phyloP scores from a whole-genome alignment of 2,113 vertebrate genomes.

The Silurus glanis region DNA sequence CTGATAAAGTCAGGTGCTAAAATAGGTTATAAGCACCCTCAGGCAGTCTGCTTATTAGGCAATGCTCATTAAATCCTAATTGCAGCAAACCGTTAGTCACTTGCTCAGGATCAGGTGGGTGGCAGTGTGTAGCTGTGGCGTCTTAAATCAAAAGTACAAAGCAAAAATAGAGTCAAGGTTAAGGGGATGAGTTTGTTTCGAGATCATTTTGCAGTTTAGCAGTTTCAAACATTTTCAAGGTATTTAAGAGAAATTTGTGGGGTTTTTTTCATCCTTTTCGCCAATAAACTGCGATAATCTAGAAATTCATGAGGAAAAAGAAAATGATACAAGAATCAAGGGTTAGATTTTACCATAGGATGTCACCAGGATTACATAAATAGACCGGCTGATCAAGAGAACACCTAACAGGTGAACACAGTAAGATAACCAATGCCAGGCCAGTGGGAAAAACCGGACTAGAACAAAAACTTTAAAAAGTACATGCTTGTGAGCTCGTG shows the following conservation, averaged over 20 bases:
- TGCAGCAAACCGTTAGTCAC: slow-evolving; percentile 30
- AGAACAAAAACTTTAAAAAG: not conserved
- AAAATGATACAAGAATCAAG: not conserved
- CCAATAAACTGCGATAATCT: not conserved
- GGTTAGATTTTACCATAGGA: not conserved
- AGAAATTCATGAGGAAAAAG: not conserved
- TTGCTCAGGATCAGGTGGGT: slow-evolving; percentile 11
- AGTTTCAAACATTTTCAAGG: not conserved
- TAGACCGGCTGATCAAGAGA: not conserved
- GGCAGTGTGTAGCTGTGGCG: not conserved
- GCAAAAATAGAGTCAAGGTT: not conserved
- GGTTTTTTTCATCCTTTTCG: not conserved
- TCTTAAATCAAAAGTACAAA: not conserved
- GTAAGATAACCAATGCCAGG: not conserved
- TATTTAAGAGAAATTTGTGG: not conserved
- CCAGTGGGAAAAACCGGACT: not conserved
- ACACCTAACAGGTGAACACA: not conserved
- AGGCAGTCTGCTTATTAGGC: slow-evolving; percentile 28
- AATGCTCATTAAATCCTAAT: slow-evolving; percentile 31
- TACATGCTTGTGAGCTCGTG: not conserved
- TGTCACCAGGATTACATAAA: not conserved
- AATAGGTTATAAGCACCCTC: slow-evolving; percentile 1
- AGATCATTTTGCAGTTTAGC: not conserved
- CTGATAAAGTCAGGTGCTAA: slow-evolving; percentile 36
- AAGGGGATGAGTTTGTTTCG: not conserved